Evolutionary conservation across 2,797 vertebrate genomes (phyloP).

Genomic region (Pterois miles): DNA sequence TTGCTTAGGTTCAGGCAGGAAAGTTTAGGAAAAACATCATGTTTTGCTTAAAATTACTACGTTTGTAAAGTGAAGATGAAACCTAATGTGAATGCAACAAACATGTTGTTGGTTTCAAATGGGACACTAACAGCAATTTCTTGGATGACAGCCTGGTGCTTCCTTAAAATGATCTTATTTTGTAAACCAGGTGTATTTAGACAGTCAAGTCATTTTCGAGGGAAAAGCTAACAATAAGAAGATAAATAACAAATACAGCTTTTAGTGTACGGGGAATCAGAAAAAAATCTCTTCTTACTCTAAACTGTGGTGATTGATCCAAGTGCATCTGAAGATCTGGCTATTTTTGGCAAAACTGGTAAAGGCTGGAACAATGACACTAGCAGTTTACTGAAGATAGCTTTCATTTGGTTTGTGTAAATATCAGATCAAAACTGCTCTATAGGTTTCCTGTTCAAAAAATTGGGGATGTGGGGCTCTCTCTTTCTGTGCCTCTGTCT

Average conservation of each 20-base stretch:
- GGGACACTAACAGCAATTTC: no score
- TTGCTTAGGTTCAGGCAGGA: no score
- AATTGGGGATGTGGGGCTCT: background rate
- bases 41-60: no score
- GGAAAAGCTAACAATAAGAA: background rate
- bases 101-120: no score
- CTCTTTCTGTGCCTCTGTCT: conserved; percentile 2
- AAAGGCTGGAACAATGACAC: background rate
- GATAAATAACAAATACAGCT: no score
- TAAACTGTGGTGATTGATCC: background rate
- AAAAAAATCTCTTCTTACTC: background rate
- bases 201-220: background rate
- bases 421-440: conserved; percentile 13
- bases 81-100: no score
- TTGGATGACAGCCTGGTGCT: no score
- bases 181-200: background rate
- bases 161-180: background rate
- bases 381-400: background rate
- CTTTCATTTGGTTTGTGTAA: conserved; percentile 2
- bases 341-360: background rate
- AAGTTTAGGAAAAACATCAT: no score
- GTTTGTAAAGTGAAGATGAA: no score
- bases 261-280: background rate
- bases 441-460: conserved; percentile 2
- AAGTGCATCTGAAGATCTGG: background rate